Base-by-base conservation (phyloP, 2,797 vertebrate genomes). In the Allobates femoralis region DNA sequence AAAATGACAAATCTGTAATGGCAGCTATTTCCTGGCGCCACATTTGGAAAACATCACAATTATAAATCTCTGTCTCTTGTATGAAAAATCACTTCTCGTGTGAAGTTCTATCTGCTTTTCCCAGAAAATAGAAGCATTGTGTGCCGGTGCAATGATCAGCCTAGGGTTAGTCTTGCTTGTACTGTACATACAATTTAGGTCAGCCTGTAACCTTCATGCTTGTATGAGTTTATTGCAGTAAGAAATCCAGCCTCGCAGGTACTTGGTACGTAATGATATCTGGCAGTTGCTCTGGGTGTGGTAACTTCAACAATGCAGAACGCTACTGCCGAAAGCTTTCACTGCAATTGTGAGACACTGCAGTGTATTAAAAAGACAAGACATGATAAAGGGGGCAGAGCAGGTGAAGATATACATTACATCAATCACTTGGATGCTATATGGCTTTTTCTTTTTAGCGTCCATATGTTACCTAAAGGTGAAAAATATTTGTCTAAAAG, bases 231-330 rank as follows among this genome's bases (percentile, higher is more conserved):
- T 87, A 79, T 73, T 26, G 34, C 81, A 87, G 81, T 53, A 62
- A 74, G 81, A 84, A 87, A 84, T 73, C 81, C 60, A 84, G 86
- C 81, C 86, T 87, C 19, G 75, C 86, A 87, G 81, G 86, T 87
- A 78, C 64, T n/a, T 28, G 28, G 50, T 58, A 87, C 73, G 78
- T 87, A 71, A 87, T 82, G 62, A 83, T 64, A 77, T 83, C 53
- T 87, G 85, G 85, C 85, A 87, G 80, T 78, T 26, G 80, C 85
- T 83, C 74, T 69, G 79, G 85, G 85, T 86, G 71, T 75, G 73
- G 79, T 86, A 34, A 56, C 83, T 62, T 60, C 55, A 64, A 81
- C 85, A 86, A 51, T 67, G n/a, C 85, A 56, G 85, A 81, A 73
- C 18, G 81, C 46, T n/a, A 46, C 23, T 55, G 56, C 71, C 19